Evolutionary conservation across 2,888 invertebrate genomes (phyloP), one percentile per base, ranked within the genome.

Genomic region (Calameuta filiformis): DNA sequence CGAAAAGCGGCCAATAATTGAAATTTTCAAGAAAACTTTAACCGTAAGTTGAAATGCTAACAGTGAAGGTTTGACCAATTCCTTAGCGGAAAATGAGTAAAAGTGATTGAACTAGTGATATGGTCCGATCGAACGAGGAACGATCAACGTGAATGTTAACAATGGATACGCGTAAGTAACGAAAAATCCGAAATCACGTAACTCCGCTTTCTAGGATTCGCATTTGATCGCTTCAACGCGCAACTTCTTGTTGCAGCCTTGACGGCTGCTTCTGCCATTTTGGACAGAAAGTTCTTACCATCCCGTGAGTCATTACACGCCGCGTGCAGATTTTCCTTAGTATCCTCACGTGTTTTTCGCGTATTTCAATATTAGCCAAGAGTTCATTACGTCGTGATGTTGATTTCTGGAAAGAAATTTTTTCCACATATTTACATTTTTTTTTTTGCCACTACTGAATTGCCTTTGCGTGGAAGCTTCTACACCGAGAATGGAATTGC

Each of bases 181-280:
- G 71, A 34, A 81, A 84, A 81, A 78, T 81, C 75, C 69, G 76
- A 81, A 83, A 83, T 86, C 85, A 86, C 84, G 84, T 85, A 87
- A 87, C 85, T 83, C 23, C 86, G 83, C 87, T 87, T 86, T 86
- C 87, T 87, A 87, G 83, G 83, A 83, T 81, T 79, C 73, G 75
- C 75, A 77, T 79, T 69, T 74, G 79, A 71, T 76, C 76, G 79
- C 75, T 73, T 76, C 76, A 23, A 12, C 33, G 31, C 71, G 71
- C 71, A 31, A 33, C 71, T 31, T 15, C 68, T 35, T 35, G 23
- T 56, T 56, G 9, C 56, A 56, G 56, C 56, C 23, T 56, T 56
- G 56, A 56, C 56, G 56, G 56, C 56, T 56, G 56, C 56, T 56
- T 56, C 56, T 56, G 56, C 56, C 56, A 23, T 23, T 56, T 56